Evolutionary conservation across 2,888 invertebrate species (phyloP), one percentile per base, ranked within the genome.

Genomic region (Sminthurides aquaticus): DNA sequence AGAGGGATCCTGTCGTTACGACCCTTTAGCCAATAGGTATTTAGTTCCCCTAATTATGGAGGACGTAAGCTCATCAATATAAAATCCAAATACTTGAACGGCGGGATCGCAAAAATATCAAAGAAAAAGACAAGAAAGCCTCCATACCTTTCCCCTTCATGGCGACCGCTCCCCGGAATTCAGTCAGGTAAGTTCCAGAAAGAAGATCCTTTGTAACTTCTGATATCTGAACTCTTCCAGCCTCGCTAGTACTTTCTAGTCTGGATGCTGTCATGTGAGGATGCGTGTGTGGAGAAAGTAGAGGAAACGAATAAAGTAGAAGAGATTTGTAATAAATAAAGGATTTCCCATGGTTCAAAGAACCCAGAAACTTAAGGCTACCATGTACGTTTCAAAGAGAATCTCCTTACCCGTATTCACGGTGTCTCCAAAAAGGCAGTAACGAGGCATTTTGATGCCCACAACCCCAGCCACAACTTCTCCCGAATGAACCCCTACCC

Each of bases 171-270:
- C 74, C 73, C 8, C 74, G 62, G 24, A 29, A 66, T 61, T 73
- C 74, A 8, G 55, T 55, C 29, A 62, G 25, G 60, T 92, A 95
- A 0, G 83, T 82, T 0, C 85, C 81, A 0, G 90, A 86, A 5
- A 96, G 80, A 20, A 89, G 80, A 72, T 89, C 85, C 76, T 84
- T 86, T 0, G 95, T 95, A 0, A 90, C 87, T 78, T 95, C 88
- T 1, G 96, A 95, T 76, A 97, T 91, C 78, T 97, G 96, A 68
- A 97, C 90, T 79, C 90, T 89, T 91, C 95, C 94, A 0, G 94
- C 88, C 76, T 89, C 87, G 67, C 92, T 90, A 0, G 91, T 91
- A 0, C 91, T 91, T 78, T 95, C 95, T 93, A 96, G 93, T 34
- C 91, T 82, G 0, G 91, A 91, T 0, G 94, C 94, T 74, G 56